These are phyloP conservation scores for Dryobates pubescens DNA, from an alignment of 2,797 vertebrate species.

Conservation along the genomic window DNA sequence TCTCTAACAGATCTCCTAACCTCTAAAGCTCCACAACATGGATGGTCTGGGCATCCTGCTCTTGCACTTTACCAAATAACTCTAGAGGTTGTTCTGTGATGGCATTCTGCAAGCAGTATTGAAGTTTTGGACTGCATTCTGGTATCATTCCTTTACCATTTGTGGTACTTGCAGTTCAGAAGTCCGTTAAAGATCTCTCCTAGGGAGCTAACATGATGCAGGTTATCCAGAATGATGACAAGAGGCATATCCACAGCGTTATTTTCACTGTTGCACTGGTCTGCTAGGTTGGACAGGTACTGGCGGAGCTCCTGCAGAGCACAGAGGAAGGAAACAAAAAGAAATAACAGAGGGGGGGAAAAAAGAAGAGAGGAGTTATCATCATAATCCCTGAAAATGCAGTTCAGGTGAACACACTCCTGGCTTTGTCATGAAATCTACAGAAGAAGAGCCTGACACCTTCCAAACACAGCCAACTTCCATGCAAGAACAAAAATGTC, in stretches of 20 bases:
- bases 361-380: background rate
- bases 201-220: constrained; percentile 94
- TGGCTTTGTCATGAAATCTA: background rate
- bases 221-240: constrained; percentile 95
- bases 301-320: constrained; percentile 89
- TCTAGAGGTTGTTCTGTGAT: background rate
- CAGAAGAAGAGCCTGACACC: background rate
- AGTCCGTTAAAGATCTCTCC: constrained; percentile 97
- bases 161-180: constrained; percentile 93
- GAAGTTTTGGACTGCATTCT: background rate
- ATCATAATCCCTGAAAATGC: background rate
- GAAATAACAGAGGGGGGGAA: no score
- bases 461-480: background rate
- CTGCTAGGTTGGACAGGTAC: constrained; percentile 92
- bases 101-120: background rate
- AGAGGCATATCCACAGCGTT: constrained; percentile 87
- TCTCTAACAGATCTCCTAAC: no score
- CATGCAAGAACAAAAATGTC: background rate
- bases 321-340: background rate
- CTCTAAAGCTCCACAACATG: background rate
- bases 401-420: background rate
- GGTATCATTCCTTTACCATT: constrained; percentile 80
- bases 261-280: constrained; percentile 89
- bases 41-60: background rate
- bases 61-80: background rate